phyloP scores from a whole-genome alignment of 2,113 vertebrate genomes.

The Gallinago media region DNA sequence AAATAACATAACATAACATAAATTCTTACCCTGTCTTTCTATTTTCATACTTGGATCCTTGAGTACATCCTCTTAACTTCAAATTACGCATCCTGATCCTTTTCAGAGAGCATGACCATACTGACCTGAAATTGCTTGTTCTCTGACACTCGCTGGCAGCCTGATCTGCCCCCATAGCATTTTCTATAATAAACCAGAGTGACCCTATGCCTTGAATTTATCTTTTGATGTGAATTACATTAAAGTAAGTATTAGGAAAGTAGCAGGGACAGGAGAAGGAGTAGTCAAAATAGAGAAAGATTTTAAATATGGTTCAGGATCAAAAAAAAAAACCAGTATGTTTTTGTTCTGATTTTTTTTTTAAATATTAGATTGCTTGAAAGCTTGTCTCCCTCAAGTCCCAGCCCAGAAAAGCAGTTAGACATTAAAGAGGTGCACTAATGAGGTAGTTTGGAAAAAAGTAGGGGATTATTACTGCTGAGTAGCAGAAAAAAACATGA shows the following conservation, averaged over 20 bases:
- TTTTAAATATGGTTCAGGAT: neutral
- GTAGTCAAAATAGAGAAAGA: neutral
- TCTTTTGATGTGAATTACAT: neutral
- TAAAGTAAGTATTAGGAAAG: neutral
- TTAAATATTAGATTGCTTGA: neutral
- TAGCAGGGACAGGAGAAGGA: neutral
- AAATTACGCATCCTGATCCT: neutral
- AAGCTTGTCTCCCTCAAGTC: neutral
- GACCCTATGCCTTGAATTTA: neutral
- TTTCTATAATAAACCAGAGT: neutral
- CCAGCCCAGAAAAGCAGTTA: neutral
- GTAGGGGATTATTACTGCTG: neutral
- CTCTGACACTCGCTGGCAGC: neutral
- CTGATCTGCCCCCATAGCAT: neutral
- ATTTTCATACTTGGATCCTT: neutral
- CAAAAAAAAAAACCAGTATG: neutral
- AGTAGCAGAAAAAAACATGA: neutral
- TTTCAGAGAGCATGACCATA: neutral
- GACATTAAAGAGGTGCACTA: neutral
- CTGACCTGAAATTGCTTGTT: neutral
- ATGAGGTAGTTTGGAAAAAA: neutral
- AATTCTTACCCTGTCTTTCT: neutral
- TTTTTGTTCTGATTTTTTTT: neutral
- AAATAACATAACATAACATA: neutral
- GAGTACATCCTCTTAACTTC: neutral